A percentile compares a stretch with the other conserved stretches of the same genome.
Evolutionary conservation across 2,888 invertebrate species (phyloP).

Genomic region (Sympetrum striolatum): DNA sequence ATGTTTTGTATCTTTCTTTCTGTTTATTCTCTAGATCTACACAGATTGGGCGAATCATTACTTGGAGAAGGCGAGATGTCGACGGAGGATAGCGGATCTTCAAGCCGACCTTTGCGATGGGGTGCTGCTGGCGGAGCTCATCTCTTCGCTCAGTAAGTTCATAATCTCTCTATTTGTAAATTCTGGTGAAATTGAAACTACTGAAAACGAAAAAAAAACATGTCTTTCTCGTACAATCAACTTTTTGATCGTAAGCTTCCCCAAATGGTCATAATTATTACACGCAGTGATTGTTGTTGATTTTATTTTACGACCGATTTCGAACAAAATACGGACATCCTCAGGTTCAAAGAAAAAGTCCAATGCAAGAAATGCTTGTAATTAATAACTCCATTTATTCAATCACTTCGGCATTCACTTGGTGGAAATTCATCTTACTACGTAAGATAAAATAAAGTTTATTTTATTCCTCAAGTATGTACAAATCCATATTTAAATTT

Average conservation of each 20-base stretch:
- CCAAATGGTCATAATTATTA: neutral
- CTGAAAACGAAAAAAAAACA: neutral
- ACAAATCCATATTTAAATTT: too few species aligned
- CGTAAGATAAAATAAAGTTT: too few species aligned
- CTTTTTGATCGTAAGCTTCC: neutral
- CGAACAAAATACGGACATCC: too few species aligned
- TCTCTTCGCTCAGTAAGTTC: constrained; percentile 91
- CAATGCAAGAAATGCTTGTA: too few species aligned
- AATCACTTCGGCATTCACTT: too few species aligned
- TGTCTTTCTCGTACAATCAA: too few species aligned
- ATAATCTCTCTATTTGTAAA: neutral
- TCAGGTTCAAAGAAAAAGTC: too few species aligned
- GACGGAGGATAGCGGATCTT: constrained; percentile 83
- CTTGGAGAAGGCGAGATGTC: constrained; percentile 87
- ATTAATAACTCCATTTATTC: too few species aligned
- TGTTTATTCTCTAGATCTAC: constrained; percentile 77
- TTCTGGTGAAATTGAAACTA: neutral
- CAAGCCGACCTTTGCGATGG: constrained; percentile 94
- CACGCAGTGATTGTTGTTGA: neutral
- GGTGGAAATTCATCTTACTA: too few species aligned
- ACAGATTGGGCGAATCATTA: constrained; percentile 99
- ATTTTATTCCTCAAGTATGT: too few species aligned
- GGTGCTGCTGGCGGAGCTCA: constrained; percentile 88
- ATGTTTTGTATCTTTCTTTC: neutral
- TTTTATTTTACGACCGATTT: neutral